Evolutionary conservation across 2,888 invertebrate genomes (phyloP).

Genomic region (Tipula confusa): DNA sequence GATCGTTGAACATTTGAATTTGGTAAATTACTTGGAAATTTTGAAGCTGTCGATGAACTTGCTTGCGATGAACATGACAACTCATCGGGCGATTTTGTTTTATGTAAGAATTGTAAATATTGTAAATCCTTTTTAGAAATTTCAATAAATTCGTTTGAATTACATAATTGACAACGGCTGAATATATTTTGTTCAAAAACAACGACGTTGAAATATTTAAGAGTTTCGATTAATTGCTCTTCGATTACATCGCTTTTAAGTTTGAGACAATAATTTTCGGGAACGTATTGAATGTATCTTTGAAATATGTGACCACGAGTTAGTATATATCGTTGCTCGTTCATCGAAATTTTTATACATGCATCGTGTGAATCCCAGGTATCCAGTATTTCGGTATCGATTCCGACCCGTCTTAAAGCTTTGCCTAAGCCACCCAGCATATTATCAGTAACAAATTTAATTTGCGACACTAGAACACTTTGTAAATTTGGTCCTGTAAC

Average conservation of each 20-base stretch:
- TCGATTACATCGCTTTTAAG: slow-evolving; percentile 54
- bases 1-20: not conserved
- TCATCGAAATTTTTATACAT: slow-evolving; percentile 52
- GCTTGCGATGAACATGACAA: not conserved
- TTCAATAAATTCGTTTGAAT: slow-evolving; percentile 40
- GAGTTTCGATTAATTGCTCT: slow-evolving; percentile 63
- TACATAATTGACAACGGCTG: slow-evolving; percentile 66
- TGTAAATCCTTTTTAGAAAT: slow-evolving; percentile 33
- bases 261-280: slow-evolving; percentile 48
- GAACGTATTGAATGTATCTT: slow-evolving; percentile 40
- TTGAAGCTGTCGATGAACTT: not conserved
- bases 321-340: slow-evolving; percentile 55
- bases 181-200: slow-evolving; percentile 63
- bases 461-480: not conserved
- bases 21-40: not conserved
- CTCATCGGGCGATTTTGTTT: too few relatives aligned
- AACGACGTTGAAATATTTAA: slow-evolving; percentile 61
- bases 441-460: slow-evolving; percentile 58
- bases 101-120: slow-evolving; percentile 4
- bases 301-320: slow-evolving; percentile 52
- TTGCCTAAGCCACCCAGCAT: slow-evolving; percentile 57
- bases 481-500: slow-evolving; percentile 31
- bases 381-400: slow-evolving; percentile 55
- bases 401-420: slow-evolving; percentile 61
- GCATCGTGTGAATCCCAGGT: slow-evolving; percentile 52